Evolutionary conservation across 2,888 invertebrate genomes (phyloP), one percentile per base, ranked within the genome.

Genomic region (Incurvaria masculella): DNA sequence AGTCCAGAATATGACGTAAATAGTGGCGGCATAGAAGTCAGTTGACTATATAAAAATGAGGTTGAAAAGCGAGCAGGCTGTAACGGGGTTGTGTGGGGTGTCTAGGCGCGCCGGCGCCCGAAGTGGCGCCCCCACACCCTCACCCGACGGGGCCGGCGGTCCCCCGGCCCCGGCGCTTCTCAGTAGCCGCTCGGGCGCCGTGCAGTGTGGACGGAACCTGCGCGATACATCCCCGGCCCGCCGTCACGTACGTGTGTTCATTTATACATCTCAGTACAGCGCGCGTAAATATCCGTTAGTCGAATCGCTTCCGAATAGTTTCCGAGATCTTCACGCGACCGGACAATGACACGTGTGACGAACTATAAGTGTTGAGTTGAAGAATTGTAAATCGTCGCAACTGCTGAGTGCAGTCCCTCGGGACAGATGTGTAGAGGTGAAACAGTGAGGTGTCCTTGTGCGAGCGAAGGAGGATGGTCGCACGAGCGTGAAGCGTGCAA

Each of bases 41-140:
- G 72, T 75, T 67, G 72, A 75, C 72, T 76, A 72, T 73, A 74
- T 75, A 75, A 75, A 75, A 76, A 71, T 74, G 71, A 68, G 71
- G 66, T 63, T 70, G 68, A 45, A 39, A 27, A 43, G 39, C 44
- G 46, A 66, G 63, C 65, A 66, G 63, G 70, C 68, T 69, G 69
- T 68, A 62, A 68, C 59, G 60, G 62, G 47, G 47, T 17, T 17
- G 21, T 18, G 33, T 2, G 44, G 56, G 64, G 59, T 60, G 55
- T 64, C 62, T 72, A 14, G 41, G 70, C 57, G 75, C 76, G 76
- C 75, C 74, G 75, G 75, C 75, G 76, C 75, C 65, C 49, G 53
- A 43, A 21, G 61, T 60, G 50, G 52, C 52, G 62, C 64, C 67
- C 64, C 63, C 65, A 63, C 60, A 62, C 61, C 60, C 60, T 64